phyloP scores from a whole-genome alignment of 64 coral and sea anemone species.

The Stichodactyla helianthus region DNA sequence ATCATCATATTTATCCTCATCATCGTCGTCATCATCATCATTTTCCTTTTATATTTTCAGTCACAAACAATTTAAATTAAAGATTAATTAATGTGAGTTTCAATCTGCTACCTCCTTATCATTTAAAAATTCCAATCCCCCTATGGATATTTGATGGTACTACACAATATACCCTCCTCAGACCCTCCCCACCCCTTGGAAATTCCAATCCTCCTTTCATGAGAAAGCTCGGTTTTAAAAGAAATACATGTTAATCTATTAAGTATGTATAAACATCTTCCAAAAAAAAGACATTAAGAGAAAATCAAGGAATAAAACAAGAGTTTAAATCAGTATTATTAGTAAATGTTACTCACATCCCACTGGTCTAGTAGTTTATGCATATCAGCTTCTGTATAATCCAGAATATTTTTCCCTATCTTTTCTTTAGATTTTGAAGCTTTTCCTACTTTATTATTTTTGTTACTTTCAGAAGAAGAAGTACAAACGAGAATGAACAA shows the following conservation, averaged over 20 bases:
- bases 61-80: not conserved
- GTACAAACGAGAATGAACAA: not conserved
- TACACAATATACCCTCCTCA: too few species aligned
- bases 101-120: too few species aligned
- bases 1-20: slow-evolving; percentile 90
- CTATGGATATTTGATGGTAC: too few species aligned
- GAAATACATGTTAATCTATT: too few species aligned
- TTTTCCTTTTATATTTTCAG: slow-evolving; percentile 69
- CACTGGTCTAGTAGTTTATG: slow-evolving; percentile 80
- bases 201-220: too few species aligned
- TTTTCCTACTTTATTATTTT: slow-evolving; percentile 59
- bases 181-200: too few species aligned
- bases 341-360: slow-evolving; percentile 58
- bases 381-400: slow-evolving; percentile 92
- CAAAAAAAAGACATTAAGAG: not conserved
- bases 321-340: not conserved
- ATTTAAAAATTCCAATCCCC: too few species aligned
- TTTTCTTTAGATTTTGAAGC: slow-evolving; percentile 62
- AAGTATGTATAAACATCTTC: not conserved
- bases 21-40: slow-evolving; percentile 87
- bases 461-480: slow-evolving; percentile 26
- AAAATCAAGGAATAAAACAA: not conserved
- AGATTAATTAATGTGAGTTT: too few species aligned
- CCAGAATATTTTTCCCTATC: slow-evolving; percentile 85
- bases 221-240: too few species aligned